Evolutionary conservation across 2,113 vertebrate species (phyloP), one percentile per base, ranked within the genome.

Genomic region (Carollia perspicillata): DNA sequence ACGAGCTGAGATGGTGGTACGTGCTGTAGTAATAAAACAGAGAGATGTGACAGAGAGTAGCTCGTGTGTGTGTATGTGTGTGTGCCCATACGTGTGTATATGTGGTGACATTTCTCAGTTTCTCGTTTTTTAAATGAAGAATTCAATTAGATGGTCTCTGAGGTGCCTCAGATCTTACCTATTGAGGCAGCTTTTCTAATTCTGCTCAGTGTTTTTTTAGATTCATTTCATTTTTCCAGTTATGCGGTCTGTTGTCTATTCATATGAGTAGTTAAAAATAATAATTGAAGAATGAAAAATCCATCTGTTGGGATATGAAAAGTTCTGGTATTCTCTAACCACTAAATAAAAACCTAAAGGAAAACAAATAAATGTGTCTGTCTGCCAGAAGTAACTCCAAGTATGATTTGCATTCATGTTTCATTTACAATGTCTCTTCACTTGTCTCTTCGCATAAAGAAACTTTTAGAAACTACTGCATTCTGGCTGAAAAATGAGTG

Each of bases 141-240:
- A 22, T 65, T 84, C 44, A 68, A 47, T 49, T 47, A 80, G 16
- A 58, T 80, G 37, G 13, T 51, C 66, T 92, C 3, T 66, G 47
- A 65, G 55, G 13, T 35, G 2, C 5, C 51, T 79, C n/a, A 68
- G 68, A 63, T 13, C 35, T 74, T 77, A 49, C n/a, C 42, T 74
- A 75, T 63, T 30, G 5, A 65, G 14, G 42, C 26, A 78, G 30
- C 2, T 90, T 94, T 72, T 81, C 20, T 51, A 26, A 81, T 40
- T 47, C 80, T 63, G 22, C 74, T 72, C 2, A 53, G 35, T 0
- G 0, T 66, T 71, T 49, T 60, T 69, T 72, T 89, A 44, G 66
- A 51, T 28, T 17, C 33, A 17, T 86, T 92, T 92, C 68, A 78
- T 33, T 51, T n/a, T 90, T 90, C 23, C 88, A 84, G 49, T 90